phyloP scores from a whole-genome alignment of 2,113 vertebrate genomes.

The Thomomys bottae region DNA sequence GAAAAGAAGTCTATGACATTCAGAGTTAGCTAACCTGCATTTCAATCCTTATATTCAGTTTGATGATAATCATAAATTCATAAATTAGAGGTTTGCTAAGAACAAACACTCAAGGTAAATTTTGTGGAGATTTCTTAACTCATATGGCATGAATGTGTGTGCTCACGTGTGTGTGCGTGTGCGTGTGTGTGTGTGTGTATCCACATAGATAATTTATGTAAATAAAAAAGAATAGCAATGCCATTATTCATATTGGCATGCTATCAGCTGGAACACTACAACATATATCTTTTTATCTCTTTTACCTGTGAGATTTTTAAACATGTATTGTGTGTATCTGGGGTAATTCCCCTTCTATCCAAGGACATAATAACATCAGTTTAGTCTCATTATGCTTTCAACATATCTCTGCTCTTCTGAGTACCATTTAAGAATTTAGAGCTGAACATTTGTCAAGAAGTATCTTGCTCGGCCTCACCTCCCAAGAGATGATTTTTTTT shows the following conservation, averaged over 20 bases:
- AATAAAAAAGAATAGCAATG: background rate
- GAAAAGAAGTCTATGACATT: background rate
- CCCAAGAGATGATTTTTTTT: constrained; percentile 49
- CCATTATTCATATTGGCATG: background rate
- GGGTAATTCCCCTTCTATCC: background rate
- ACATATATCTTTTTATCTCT: background rate
- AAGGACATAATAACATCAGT: background rate
- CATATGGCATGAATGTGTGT: no score
- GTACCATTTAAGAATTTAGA: constrained; percentile 19
- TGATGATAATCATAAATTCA: background rate
- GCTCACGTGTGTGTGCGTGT: no score
- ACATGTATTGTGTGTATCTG: no score
- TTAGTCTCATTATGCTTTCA: background rate
- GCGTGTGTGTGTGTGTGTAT: no score
- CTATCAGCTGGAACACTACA: background rate
- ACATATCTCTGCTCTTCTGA: background rate
- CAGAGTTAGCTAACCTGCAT: background rate
- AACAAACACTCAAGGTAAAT: background rate
- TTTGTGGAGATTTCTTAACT: background rate
- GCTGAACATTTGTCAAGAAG: background rate
- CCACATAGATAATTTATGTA: background rate
- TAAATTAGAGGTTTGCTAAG: background rate
- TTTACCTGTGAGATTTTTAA: background rate
- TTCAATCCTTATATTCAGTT: background rate
- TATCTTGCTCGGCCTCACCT: background rate